Evolutionary conservation across 1,140 invertebrate genomes (phyloP).

Genomic region (Ridgeia piscesae): DNA sequence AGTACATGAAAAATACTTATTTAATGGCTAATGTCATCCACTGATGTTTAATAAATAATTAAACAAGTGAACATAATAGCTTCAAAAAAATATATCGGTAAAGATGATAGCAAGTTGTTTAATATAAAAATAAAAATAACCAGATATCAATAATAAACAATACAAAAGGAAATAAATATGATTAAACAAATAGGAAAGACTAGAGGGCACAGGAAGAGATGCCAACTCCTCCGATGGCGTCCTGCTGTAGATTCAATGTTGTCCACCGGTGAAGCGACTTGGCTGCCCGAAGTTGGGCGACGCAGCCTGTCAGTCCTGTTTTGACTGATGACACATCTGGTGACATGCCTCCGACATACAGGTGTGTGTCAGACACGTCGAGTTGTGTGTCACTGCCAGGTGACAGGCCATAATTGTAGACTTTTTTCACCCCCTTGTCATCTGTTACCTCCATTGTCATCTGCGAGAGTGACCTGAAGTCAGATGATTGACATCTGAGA

Average conservation of each 20-base stretch:
- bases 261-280: not conserved
- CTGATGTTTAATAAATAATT: not conserved
- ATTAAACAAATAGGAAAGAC: not conserved
- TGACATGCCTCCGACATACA: slow-evolving; percentile 9
- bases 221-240: not conserved
- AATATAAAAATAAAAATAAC: not conserved
- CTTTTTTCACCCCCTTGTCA: not conserved
- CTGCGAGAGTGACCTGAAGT: not conserved
- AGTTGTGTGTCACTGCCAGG: slow-evolving; percentile 9
- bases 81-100: not conserved
- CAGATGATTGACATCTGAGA: not conserved
- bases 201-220: not conserved
- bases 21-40: no score
- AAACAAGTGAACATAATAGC: not conserved
- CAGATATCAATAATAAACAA: not conserved
- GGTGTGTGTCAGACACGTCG: not conserved
- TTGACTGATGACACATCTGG: not conserved
- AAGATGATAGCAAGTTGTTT: not conserved
- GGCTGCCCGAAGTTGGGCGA: slow-evolving; percentile 3
- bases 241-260: not conserved
- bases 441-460: not conserved
- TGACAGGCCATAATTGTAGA: not conserved
- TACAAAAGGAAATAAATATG: not conserved
- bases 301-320: slow-evolving; percentile 5
- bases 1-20: no score